Percentiles rank a stretch among this genome's conserved stretches.
These are phyloP conservation scores for Daphoenositta chrysoptera DNA, from an alignment of 2,113 vertebrate genomes.

Conservation along the genomic window DNA sequence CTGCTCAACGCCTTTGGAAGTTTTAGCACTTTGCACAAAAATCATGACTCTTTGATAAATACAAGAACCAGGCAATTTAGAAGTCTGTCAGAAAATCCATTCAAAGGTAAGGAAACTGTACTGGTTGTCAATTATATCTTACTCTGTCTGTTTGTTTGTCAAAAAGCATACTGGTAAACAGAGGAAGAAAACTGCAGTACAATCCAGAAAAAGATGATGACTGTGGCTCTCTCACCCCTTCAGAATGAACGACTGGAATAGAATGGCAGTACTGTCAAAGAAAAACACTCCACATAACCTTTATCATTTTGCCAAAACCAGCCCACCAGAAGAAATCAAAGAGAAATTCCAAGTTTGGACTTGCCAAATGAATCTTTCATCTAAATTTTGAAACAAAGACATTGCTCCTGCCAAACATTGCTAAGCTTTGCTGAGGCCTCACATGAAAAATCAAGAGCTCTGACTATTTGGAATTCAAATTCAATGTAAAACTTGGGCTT, in stretches of 20 bases:
- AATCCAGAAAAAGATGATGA: neutral
- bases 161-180: neutral
- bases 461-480: neutral
- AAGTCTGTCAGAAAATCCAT: neutral
- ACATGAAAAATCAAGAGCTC: neutral
- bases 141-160: neutral
- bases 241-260: neutral
- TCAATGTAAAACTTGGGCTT: neutral
- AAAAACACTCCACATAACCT: neutral
- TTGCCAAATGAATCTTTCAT: conserved; percentile 11
- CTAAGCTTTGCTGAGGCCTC: neutral
- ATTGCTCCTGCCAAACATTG: neutral
- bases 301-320: neutral
- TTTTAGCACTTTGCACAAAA: neutral
- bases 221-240: neutral
- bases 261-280: neutral
- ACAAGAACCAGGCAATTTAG: neutral
- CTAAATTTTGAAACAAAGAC: conserved; percentile 35
- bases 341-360: neutral
- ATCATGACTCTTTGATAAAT: neutral
- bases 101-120: neutral
- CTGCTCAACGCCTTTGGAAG: neutral
- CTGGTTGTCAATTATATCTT: neutral
- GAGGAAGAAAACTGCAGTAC: neutral
- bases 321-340: conserved; percentile 7